These are phyloP conservation scores for Takifugu ocellatus DNA, from an alignment of 2,797 vertebrate genomes.

Conservation along the genomic window DNA sequence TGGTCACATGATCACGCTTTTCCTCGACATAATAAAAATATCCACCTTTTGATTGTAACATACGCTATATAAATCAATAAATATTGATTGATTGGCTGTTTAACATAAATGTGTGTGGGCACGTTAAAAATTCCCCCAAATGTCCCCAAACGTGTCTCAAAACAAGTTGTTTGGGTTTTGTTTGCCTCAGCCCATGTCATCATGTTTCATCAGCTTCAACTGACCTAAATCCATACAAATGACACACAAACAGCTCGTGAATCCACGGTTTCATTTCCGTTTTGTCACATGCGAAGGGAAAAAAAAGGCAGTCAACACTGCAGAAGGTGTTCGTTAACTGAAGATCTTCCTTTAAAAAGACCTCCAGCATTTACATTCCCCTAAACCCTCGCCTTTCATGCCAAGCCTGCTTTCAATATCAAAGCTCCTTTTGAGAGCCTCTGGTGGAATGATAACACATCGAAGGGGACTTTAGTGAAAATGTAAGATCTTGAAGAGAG, in stretches of 20 bases:
- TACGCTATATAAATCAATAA: too few species aligned
- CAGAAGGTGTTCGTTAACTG: constrained; percentile 69
- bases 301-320: constrained; percentile 27
- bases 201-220: constrained; percentile 56
- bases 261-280: constrained; percentile 43
- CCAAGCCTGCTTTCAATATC: constrained; percentile 78
- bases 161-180: constrained; percentile 22
- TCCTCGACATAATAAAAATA: too few species aligned
- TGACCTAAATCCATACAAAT: constrained; percentile 59
- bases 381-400: constrained; percentile 73
- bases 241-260: constrained; percentile 27
- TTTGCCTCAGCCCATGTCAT: constrained; percentile 25
- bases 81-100: too few species aligned
- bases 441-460: constrained; percentile 74
- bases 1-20: background rate
- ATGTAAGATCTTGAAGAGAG: constrained; percentile 72
- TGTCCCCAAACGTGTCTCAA: background rate
- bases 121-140: too few species aligned
- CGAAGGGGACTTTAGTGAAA: constrained; percentile 74
- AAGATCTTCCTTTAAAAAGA: constrained; percentile 68
- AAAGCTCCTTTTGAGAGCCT: constrained; percentile 75
- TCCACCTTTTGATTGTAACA: too few species aligned
- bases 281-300: constrained; percentile 40
- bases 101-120: too few species aligned
- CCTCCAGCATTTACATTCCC: constrained; percentile 73